These are phyloP conservation scores for Orchesella cincta DNA, from an alignment of 1,140 invertebrate genomes.

Conservation along the genomic window DNA sequence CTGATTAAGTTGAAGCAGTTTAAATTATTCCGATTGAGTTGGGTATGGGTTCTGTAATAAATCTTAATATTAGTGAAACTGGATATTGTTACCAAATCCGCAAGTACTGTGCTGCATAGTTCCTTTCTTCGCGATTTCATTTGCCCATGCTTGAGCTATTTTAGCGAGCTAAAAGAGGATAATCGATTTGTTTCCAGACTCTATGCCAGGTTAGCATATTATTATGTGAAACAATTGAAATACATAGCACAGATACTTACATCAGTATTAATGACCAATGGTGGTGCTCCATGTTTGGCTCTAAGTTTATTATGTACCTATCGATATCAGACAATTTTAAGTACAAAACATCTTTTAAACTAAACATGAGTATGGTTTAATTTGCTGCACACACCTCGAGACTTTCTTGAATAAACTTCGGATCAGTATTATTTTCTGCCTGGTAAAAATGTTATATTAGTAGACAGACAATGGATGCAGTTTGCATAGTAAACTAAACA, in stretches of 20 bases:
- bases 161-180: conserved; percentile 62
- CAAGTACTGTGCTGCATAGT: conserved; percentile 65
- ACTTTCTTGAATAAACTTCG: conserved; percentile 41
- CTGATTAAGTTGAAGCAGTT: no score
- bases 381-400: conserved; percentile 36
- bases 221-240: background rate
- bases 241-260: background rate
- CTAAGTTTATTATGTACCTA: conserved; percentile 74
- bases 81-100: conserved; percentile 1
- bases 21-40: no score
- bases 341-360: background rate
- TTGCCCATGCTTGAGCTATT: conserved; percentile 80
- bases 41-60: background rate
- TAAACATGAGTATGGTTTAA: background rate
- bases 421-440: conserved; percentile 36
- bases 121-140: conserved; percentile 68
- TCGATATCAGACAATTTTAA: background rate
- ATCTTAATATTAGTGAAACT: background rate
- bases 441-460: background rate
- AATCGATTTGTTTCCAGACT: background rate
- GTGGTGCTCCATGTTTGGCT: conserved; percentile 67
- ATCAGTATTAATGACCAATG: conserved; percentile 57
- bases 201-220: no score
- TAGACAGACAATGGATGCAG: background rate
- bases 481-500: background rate